Conservation (phyloP, 2,113 vertebrate genomes). For the Neolamprologus modestus region DNA sequence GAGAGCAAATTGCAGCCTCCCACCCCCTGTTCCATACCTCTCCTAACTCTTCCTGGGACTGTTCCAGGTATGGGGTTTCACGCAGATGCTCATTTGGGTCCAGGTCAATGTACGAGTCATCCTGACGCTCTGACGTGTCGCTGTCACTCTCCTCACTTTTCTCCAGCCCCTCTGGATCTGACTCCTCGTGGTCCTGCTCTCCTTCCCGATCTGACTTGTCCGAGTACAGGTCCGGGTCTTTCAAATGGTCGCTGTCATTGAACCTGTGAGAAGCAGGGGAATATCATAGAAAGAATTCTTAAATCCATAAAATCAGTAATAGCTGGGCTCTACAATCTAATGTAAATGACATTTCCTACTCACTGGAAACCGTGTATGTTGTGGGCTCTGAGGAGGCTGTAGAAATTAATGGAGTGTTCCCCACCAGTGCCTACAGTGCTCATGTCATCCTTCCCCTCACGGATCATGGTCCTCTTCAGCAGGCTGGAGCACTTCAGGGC, state of each 20-base stretch:
- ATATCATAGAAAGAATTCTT: not conserved
- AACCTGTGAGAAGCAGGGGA: conserved; percentile 64
- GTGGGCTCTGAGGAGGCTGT: conserved; percentile 89
- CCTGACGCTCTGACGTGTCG: conserved; percentile 92
- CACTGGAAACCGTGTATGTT: conserved; percentile 89
- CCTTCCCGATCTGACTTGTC: conserved; percentile 97
- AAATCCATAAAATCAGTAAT: not conserved
- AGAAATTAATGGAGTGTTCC: conserved; percentile 87
- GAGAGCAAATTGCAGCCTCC: not conserved
- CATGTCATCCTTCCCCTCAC: conserved; percentile 93
- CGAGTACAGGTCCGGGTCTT: conserved; percentile 93
- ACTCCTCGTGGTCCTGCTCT: conserved; percentile 92
- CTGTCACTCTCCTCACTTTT: conserved; percentile 97
- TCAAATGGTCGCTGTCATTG: conserved; percentile 90
- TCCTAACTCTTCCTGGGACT: conserved; percentile 89
- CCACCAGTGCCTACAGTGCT: conserved; percentile 67
- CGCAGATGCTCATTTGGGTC: conserved; percentile 81
- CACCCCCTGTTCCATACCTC: conserved; percentile 74
- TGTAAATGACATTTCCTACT: conserved; percentile 39
- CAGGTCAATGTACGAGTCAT: conserved; percentile 85
- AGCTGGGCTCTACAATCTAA: not conserved
- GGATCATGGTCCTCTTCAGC: conserved; percentile 96
- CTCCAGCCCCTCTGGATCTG: conserved; percentile 89
- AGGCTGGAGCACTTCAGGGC: conserved; percentile 96
- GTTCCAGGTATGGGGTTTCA: conserved; percentile 87